phyloP scores from a whole-genome alignment of 1,140 invertebrate genomes.

The Drosophila arawakana region DNA sequence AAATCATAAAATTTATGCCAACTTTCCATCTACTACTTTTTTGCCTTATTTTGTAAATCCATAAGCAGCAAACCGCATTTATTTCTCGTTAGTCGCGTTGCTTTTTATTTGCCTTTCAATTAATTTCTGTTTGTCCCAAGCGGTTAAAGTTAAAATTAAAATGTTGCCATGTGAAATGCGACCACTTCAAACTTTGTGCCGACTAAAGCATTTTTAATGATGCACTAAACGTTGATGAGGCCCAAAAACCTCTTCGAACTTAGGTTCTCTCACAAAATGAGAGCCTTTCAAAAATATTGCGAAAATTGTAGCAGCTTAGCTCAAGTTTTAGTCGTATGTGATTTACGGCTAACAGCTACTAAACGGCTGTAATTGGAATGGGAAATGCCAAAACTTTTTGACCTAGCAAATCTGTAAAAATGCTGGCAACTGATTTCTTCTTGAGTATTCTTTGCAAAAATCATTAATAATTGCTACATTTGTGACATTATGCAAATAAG shows the following conservation, averaged over 20 bases:
- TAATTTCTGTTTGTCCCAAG: slow-evolving; percentile 28
- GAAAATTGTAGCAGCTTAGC: neutral
- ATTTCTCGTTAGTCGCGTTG: slow-evolving; percentile 21
- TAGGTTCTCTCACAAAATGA: slow-evolving; percentile 3
- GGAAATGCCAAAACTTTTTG: neutral
- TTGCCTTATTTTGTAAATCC: neutral
- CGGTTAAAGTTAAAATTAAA: slow-evolving; percentile 41
- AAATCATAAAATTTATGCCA: slow-evolving; percentile 56
- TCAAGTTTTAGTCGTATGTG: slow-evolving; percentile 1
- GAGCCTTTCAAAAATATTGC: slow-evolving; percentile 23
- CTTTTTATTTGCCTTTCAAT: slow-evolving; percentile 49
- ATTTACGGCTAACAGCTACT: neutral
- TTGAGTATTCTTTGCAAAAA: no score
- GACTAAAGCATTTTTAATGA: slow-evolving; percentile 66
- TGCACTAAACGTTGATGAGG: slow-evolving; percentile 54
- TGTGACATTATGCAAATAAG: no score
- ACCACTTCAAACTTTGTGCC: slow-evolving; percentile 61
- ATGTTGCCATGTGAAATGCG: slow-evolving; percentile 39
- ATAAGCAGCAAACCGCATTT: slow-evolving; percentile 32
- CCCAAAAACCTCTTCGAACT: slow-evolving; percentile 17
- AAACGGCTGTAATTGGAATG: neutral
- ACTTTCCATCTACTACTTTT: slow-evolving; percentile 8
- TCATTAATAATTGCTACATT: no score
- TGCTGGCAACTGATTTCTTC: neutral
- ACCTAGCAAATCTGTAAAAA: neutral